These are phyloP conservation scores for Sebastes matsubarae DNA, from an alignment of 2,797 vertebrate species.

Conservation along the genomic window DNA sequence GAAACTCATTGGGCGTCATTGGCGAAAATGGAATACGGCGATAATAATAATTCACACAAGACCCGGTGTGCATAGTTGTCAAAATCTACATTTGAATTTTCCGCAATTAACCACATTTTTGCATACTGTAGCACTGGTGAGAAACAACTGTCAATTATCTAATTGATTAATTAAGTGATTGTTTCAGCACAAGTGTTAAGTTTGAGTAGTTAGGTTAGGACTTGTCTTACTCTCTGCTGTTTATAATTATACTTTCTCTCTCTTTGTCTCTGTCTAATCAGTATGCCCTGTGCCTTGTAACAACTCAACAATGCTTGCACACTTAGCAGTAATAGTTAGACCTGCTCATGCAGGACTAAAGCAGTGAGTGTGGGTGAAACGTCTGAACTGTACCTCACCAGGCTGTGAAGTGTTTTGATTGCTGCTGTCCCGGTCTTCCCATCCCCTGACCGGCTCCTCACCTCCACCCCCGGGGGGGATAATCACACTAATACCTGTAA, in stretches of 20 bases:
- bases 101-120: fast-evolving
- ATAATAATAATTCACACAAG: too few species aligned
- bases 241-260: background rate
- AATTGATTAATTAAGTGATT: background rate
- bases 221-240: background rate
- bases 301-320: background rate
- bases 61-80: too few species aligned
- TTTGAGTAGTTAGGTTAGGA: background rate
- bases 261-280: background rate
- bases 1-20: too few species aligned
- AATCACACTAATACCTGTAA: constrained; percentile 68
- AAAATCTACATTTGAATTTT: too few species aligned
- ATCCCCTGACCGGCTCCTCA: constrained; percentile 40
- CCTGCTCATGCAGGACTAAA: background rate
- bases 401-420: constrained; percentile 46
- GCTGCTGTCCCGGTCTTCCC: constrained; percentile 25
- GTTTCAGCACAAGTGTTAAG: background rate
- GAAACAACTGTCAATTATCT: background rate
- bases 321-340: background rate
- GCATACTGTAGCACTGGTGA: too few species aligned
- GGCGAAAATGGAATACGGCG: too few species aligned
- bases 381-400: background rate
- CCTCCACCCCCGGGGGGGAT: constrained; percentile 34
- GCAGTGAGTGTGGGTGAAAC: constrained; percentile 10
- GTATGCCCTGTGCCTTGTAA: background rate